Percentiles rank a stretch among this genome's conserved stretches.
phyloP scores from a whole-genome alignment of 1,140 invertebrate genomes.

The Harpegnathos saltator region DNA sequence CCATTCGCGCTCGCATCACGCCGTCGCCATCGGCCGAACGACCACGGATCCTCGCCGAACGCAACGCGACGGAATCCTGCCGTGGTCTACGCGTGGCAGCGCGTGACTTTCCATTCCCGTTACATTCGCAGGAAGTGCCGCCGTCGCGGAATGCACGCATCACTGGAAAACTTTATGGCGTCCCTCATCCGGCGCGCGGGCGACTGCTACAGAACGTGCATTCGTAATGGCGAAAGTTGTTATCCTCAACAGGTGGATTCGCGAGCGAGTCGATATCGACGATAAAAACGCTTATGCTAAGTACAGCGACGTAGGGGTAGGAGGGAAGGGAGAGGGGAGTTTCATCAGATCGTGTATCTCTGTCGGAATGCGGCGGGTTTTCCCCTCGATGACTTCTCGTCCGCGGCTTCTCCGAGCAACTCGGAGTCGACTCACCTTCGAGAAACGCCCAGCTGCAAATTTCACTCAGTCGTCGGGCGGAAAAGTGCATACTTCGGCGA shows the following conservation, averaged over 20 bases:
- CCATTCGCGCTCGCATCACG: not conserved
- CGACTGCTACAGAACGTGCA: constrained; percentile 16
- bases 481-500: no score
- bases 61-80: no score
- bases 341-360: not conserved
- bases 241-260: constrained; percentile 29
- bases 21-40: not conserved
- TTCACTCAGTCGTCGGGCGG: no score
- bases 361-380: not conserved
- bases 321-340: not conserved
- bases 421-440: no score
- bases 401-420: no score
- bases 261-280: not conserved
- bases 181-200: not conserved
- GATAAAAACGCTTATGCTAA: constrained; percentile 16
- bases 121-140: constrained; percentile 37
- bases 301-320: not conserved
- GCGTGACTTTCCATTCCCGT: constrained; percentile 25
- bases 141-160: constrained; percentile 51
- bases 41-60: not conserved
- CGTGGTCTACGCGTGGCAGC: not conserved
- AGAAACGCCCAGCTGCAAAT: no score
- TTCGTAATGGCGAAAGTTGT: constrained; percentile 45
- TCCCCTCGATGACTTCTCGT: no score
- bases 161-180: constrained; percentile 34